phyloP scores from a whole-genome alignment of 2,888 invertebrate species.

The Aplocera efformata region DNA sequence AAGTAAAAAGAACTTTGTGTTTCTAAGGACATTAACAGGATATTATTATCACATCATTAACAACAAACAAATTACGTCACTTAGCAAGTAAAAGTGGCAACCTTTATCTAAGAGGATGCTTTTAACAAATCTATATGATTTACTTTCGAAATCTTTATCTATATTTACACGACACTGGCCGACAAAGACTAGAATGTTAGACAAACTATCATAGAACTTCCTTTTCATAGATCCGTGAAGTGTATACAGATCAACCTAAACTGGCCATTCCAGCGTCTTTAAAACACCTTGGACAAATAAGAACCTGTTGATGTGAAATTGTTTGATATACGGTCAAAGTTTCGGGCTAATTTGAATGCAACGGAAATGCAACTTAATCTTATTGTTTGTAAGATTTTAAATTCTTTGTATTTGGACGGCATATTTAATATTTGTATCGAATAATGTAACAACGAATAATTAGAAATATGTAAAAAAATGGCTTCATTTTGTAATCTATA shows the following conservation, averaged over 20 bases:
- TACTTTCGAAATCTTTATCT: constrained; percentile 55
- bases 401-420: no score
- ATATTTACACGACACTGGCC: constrained; percentile 55
- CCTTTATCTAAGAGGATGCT: constrained; percentile 27
- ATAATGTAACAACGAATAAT: no score
- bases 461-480: no score
- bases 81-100: constrained; percentile 38
- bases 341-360: constrained; percentile 24
- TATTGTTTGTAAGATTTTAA: constrained; percentile 3
- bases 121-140: constrained; percentile 48
- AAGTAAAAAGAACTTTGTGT: no score
- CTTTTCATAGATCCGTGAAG: constrained; percentile 5
- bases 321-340: constrained; percentile 49
- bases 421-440: no score
- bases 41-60: neutral
- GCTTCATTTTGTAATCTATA: no score
- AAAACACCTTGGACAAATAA: constrained; percentile 56
- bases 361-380: constrained; percentile 15
- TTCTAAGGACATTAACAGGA: no score
- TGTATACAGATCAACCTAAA: constrained; percentile 29
- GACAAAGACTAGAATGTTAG: constrained; percentile 44
- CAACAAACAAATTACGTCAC: constrained; percentile 34
- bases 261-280: constrained; percentile 36
- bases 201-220: constrained; percentile 31
- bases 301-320: constrained; percentile 40